Base-by-base conservation (phyloP, 30 jellyfish, hydroid and myxozoan species). In the Nemopilema nomurai region DNA sequence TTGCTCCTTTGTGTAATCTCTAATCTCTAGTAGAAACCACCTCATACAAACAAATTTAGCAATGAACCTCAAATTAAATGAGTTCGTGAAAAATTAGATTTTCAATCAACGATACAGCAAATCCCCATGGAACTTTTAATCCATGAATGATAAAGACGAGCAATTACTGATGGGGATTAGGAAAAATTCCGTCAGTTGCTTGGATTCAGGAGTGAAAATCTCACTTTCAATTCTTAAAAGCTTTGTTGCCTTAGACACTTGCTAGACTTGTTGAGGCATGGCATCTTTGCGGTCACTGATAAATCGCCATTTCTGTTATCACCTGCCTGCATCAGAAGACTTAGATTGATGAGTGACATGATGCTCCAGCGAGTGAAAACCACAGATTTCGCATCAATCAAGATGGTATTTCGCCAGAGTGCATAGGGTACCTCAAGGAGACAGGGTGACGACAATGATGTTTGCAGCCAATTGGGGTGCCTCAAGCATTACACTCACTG, bases 51-150 rank as follows among this genome's bases (percentile, higher is more conserved):
- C 81, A 71, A 30, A 71, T 28, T 29, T 71, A 9, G 28, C 33
- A 19, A 24, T 4, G 33, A 30, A 30, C 81, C 81, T 71, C 81
- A 71, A 30, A 31, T 71, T 41, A 13, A 41, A 41, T 13, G 57
- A 41, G 13, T 13, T 41, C 66, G 22, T 71, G 81, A 30, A 29
- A 71, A 71, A 26, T 67, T 21, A 30, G 66, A 71, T 22, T 30
- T 26, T 9, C 33, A 71, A 22, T 71, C 49, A 62, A 51, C 67
- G 52, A 76, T 76, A 8, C 31, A 49, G 86, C 86, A 76, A 76
- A 76, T 76, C 86, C 76, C 13, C 49, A 23, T 76, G 49, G 52
- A 28, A 49, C 25, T 57, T 29, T 28, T 78, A 78, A 78, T 78
- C 88, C 79, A 1, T 28, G 69, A 31, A 78, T 78, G 71, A 78